Evolutionary conservation across 2,888 invertebrate species (phyloP).

Genomic region (Zootermopsis nevadensis): DNA sequence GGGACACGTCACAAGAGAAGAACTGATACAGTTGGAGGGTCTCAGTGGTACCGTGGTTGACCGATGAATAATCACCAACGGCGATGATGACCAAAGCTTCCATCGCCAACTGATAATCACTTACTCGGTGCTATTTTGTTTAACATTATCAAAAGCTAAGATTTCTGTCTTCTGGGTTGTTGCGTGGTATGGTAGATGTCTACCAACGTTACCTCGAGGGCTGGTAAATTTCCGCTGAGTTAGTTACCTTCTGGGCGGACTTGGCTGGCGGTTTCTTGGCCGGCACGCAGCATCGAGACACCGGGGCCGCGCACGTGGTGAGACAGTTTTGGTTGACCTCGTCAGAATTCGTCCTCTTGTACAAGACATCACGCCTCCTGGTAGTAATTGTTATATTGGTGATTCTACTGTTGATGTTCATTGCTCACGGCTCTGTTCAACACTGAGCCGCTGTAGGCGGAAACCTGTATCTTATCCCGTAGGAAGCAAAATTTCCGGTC

Average conservation of each 20-base stretch:
- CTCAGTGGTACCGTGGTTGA: no score
- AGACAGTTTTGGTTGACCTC: background rate
- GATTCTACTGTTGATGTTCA: background rate
- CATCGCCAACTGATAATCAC: no score
- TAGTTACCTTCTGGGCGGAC: background rate
- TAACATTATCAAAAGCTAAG: no score
- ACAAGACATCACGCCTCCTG: background rate
- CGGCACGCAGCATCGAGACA: background rate
- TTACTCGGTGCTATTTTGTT: no score
- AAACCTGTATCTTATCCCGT: background rate
- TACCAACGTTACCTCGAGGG: no score
- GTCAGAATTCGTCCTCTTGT: background rate
- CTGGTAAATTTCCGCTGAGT: no score
- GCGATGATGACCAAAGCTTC: no score
- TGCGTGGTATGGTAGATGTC: no score
- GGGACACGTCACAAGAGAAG: no score
- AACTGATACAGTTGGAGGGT: no score
- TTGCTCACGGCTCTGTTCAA: background rate
- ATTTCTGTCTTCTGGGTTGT: no score
- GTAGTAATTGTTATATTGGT: background rate
- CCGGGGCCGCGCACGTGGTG: background rate
- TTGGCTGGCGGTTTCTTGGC: background rate
- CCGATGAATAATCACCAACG: no score
- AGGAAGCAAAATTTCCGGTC: background rate
- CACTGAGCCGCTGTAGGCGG: background rate